Evolutionary conservation across 2,113 vertebrate species (phyloP).

Genomic region (Scophthalmus maximus): DNA sequence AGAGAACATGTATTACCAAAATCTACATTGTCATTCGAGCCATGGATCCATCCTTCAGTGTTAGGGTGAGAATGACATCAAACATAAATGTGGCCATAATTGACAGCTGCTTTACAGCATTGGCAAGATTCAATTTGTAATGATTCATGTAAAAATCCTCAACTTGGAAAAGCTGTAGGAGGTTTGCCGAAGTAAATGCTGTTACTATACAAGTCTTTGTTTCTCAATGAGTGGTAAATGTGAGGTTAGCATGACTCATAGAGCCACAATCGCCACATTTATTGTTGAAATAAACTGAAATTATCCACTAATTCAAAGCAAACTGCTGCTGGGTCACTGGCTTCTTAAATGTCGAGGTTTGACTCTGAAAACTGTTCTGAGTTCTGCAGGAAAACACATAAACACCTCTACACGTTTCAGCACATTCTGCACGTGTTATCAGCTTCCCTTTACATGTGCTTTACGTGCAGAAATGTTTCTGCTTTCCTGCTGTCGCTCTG

Average conservation of each 20-base stretch:
- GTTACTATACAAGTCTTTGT: neutral
- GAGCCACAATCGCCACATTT: neutral
- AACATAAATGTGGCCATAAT: neutral
- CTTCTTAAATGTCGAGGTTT: neutral
- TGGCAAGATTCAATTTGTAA: neutral
- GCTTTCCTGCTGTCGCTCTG: neutral
- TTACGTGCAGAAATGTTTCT: conserved; percentile 2
- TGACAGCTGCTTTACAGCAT: neutral
- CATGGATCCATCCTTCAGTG: too few relatives aligned
- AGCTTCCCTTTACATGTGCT: neutral
- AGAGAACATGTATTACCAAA: too few relatives aligned
- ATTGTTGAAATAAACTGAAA: neutral
- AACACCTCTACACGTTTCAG: neutral
- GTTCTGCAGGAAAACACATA: neutral
- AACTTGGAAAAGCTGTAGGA: neutral
- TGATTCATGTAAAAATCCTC: neutral
- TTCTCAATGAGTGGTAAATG: neutral
- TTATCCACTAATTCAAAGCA: neutral
- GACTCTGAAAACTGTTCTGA: neutral
- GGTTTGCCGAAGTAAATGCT: neutral
- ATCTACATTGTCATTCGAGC: too few relatives aligned
- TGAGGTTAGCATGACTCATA: neutral
- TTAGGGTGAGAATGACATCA: too few relatives aligned
- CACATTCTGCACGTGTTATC: neutral
- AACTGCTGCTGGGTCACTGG: neutral